Evolutionary conservation across 2,888 invertebrate genomes (phyloP), one percentile per base, ranked within the genome.

Genomic region (Caenorhabditis zanzibari): DNA sequence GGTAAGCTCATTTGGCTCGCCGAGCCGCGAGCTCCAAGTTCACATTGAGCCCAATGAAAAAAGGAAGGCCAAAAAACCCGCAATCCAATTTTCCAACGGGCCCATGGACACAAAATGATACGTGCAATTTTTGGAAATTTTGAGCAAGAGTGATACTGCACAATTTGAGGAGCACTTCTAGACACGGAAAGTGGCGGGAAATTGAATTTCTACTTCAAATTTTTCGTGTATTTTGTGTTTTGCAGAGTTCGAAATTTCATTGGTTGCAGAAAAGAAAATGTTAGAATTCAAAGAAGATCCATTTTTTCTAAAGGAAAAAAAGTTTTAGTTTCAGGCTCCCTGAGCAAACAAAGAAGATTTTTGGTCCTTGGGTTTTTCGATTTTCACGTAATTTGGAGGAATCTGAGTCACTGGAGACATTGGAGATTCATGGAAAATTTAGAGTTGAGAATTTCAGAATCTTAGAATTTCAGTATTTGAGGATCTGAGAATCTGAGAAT

Each of bases 171-270:
- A 38, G 38, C 10, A 7, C 32, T 38, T 41, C 52, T 44, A 52
- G 68, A 68, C 49, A 28, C 7, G 32, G 19, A 49, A 32, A 76
- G 68, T 68, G 75, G 75, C 75, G 75, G 75, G 75, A 76, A 76
- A 76, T 76, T 76, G 68, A 76, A 76, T 76, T 76, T 76, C 49
- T 22, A 3, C 16, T 4, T 5, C 58, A 58, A 24, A 32, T 35
- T 28, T 58, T 32, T 28, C 10, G n/a, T 28, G 32, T n/a, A 16
- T 44, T 19, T 47, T 64, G 47, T 64, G 47, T 47, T 64, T 64
- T 64, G 64, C 64, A 59, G 24, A 52, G 58, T n/a, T 19, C 19
- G n/a, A 14, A 47, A 2, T 49, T 41, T 24, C 24, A 35, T 52
- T 49, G 47, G 28, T 64, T 28, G 66, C 4, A 49, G 28, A 32